Evolutionary conservation across 2,113 vertebrate genomes (phyloP).

Genomic region (Notiomystis cincta): DNA sequence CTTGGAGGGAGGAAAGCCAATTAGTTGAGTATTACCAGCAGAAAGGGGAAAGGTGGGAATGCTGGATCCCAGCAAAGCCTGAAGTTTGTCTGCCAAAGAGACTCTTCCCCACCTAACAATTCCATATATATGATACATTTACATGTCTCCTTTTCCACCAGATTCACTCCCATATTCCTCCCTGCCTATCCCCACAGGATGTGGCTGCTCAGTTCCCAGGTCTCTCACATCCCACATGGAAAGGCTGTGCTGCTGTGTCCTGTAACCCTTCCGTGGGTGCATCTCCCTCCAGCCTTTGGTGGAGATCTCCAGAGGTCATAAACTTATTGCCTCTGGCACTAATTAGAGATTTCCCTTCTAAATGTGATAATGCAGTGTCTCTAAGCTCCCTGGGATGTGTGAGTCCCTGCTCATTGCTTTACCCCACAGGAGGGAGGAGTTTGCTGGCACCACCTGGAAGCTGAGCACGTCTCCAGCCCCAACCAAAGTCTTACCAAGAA

Average conservation of each 20-base stretch:
- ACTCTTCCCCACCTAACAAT: background rate
- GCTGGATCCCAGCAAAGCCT: background rate
- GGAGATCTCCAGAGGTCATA: background rate
- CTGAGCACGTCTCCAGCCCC: background rate
- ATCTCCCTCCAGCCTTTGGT: background rate
- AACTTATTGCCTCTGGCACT: background rate
- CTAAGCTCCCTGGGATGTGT: background rate
- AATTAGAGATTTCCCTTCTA: background rate
- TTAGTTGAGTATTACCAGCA: background rate
- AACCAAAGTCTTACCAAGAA: background rate
- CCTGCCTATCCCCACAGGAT: background rate
- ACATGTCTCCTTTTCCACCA: background rate
- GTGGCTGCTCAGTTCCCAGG: background rate
- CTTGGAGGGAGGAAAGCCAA: background rate
- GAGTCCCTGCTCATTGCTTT: background rate
- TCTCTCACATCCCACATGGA: rapidly evolving
- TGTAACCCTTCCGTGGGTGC: rapidly evolving
- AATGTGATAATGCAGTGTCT: too few species aligned
- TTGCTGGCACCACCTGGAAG: background rate
- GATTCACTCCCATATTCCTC: background rate
- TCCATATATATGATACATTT: background rate
- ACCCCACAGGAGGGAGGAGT: background rate
- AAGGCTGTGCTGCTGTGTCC: background rate
- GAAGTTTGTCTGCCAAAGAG: background rate
- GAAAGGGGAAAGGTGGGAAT: background rate